A percentile compares a stretch with the other conserved stretches of the same genome.
Conservation (phyloP, 2,113 vertebrate species). For the Oreochromis niloticus region DNA sequence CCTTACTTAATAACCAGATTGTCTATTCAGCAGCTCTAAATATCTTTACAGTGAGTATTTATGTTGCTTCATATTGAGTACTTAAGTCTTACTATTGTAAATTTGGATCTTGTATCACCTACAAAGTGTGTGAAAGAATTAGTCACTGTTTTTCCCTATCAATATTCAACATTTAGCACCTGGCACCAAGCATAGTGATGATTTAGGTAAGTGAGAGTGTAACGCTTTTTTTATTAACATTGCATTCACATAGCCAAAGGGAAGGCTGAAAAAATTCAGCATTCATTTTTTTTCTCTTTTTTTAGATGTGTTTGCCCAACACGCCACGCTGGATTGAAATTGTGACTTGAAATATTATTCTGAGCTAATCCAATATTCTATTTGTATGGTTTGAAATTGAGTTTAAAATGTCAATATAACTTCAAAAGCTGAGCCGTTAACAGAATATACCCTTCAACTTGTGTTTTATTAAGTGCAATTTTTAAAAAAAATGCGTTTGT, state of each 20-base stretch:
- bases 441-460: conserved; percentile 28
- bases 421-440: conserved; percentile 54
- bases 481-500: neutral
- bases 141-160: neutral
- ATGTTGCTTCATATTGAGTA: neutral
- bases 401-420: conserved; percentile 68
- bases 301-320: conserved; percentile 38
- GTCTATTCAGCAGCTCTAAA: neutral
- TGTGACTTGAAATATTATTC: conserved; percentile 58
- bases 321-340: conserved; percentile 24
- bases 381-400: conserved; percentile 63
- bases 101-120: neutral
- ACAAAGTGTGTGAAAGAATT: neutral
- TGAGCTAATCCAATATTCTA: conserved; percentile 63
- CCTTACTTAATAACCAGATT: neutral
- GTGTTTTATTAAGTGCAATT: conserved; percentile 15
- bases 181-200: conserved; percentile 8
- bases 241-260: conserved; percentile 27
- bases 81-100: neutral
- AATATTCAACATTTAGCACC: conserved; percentile 24
- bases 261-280: conserved; percentile 3
- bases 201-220: conserved; percentile 22
- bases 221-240: conserved; percentile 22
- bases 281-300: conserved; percentile 18
- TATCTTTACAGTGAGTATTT: neutral